These are phyloP conservation scores for Mandrillus leucophaeus DNA, from an alignment of 2,113 vertebrate species.

Conservation along the genomic window DNA sequence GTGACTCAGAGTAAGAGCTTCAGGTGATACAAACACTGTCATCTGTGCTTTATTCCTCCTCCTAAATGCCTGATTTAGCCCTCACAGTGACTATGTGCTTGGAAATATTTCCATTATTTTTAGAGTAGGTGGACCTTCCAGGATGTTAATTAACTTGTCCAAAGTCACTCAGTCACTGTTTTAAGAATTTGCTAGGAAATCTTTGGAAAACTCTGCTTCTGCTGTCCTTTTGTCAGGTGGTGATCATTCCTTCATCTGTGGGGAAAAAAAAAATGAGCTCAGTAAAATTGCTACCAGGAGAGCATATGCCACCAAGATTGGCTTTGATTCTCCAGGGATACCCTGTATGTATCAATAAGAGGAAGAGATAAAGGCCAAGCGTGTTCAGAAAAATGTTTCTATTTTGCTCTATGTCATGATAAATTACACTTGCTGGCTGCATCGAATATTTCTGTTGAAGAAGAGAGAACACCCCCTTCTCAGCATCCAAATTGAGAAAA, in stretches of 20 bases:
- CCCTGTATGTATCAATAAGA: not conserved
- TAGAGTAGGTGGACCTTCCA: not conserved
- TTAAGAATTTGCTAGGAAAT: not conserved
- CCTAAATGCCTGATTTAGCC: not conserved
- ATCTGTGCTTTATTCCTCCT: rapidly evolving
- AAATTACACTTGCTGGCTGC: not conserved
- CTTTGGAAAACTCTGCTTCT: not conserved
- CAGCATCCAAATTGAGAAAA: constrained; percentile 16
- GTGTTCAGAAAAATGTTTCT: constrained; percentile 2
- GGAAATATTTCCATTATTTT: not conserved
- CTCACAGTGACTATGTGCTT: not conserved
- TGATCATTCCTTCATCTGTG: not conserved
- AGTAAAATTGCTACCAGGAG: not conserved
- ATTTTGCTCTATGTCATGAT: not conserved
- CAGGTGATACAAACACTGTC: not conserved
- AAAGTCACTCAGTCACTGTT: not conserved
- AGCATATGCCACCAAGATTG: not conserved
- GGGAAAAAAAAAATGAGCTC: not conserved
- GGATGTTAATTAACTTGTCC: not conserved
- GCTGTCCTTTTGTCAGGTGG: not conserved
- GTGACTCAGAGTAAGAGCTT: not conserved
- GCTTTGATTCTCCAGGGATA: not conserved
- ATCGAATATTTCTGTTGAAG: not conserved
- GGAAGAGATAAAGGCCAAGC: not conserved
- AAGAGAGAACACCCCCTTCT: not conserved